Base-by-base conservation (phyloP, 2,888 invertebrate genomes). In the Lamellibrachia columna region DNA sequence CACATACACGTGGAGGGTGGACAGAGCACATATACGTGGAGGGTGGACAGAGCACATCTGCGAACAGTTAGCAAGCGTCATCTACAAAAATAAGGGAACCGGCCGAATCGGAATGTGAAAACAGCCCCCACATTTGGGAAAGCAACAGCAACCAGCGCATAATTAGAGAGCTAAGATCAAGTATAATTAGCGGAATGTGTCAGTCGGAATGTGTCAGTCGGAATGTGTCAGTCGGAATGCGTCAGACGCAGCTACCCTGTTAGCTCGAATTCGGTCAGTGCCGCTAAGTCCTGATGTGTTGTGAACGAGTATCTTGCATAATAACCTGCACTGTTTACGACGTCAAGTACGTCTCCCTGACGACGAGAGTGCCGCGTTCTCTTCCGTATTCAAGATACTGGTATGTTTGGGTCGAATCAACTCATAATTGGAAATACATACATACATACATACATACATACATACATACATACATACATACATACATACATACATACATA, bases 221-320 rank as follows among this genome's bases (percentile, higher is more conserved):
- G 75, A 75, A 75, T 22, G 75, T 6, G n/a, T 1, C 75, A 4
- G 75, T 4, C 3, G 75, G 75, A 75, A 75, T 22, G 75, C 22
- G n/a, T 1, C 75, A n/a, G 75, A 75, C 75, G 75, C 75, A 4
- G 75, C 75, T 75, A 75, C 75, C 15, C 1, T 22, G 75, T 75
- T 75, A 75, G 75, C n/a, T 75, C 75, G 75, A 75, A 75, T 75
- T 75, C 75, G 75, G 75, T 75, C 75, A 75, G 75, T 75, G 75
- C 75, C 75, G n/a, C 75, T 75, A 75, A 75, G 75, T 75, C 7
- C 75, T 75, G 75, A 75, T 75, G 75, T 22, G n/a, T 75, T 75
- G 75, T 75, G 75, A 15, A 15, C 4, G 75, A 75, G n/a, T 3
- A 75, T 22, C 75, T 75, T 22, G 22, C 75, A 75, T 75, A 75